These are phyloP conservation scores for Sparidentex hasta DNA, from an alignment of 2,797 vertebrate genomes.

Conservation along the genomic window DNA sequence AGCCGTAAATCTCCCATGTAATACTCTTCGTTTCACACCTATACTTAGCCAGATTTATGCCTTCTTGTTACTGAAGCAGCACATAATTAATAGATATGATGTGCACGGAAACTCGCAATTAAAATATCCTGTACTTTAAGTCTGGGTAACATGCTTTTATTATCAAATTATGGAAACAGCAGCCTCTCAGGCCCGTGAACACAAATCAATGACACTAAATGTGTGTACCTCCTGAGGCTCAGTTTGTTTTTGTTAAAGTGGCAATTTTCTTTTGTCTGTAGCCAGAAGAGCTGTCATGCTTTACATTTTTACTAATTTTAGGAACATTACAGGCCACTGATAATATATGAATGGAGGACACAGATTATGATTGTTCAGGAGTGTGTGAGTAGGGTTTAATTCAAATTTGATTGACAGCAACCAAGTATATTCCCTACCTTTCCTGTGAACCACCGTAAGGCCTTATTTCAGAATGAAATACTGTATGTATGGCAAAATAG, in stretches of 20 bases:
- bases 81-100: slow-evolving; percentile 76
- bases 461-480: too few species aligned
- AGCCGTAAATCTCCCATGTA: slow-evolving; percentile 73
- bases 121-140: slow-evolving; percentile 52
- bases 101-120: slow-evolving; percentile 65
- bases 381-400: too few species aligned
- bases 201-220: slow-evolving; percentile 16
- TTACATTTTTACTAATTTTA: not conserved
- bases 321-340: not conserved
- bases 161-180: slow-evolving; percentile 52
- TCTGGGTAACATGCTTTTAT: slow-evolving; percentile 45
- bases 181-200: slow-evolving; percentile 31
- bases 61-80: slow-evolving; percentile 63
- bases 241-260: slow-evolving; percentile 13
- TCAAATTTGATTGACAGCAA: too few species aligned
- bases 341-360: not conserved
- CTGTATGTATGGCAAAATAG: too few species aligned
- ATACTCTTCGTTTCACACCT: slow-evolving; percentile 73
- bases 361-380: too few species aligned
- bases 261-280: not conserved
- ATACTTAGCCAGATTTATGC: slow-evolving; percentile 73
- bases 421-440: too few species aligned
- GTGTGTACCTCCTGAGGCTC: slow-evolving; percentile 8
- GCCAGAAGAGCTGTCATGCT: not conserved
- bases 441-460: too few species aligned